Percentiles rank a stretch among this genome's conserved stretches.
Evolutionary conservation across 2,888 invertebrate species (phyloP).

Genomic region (Euzetes globulus): DNA sequence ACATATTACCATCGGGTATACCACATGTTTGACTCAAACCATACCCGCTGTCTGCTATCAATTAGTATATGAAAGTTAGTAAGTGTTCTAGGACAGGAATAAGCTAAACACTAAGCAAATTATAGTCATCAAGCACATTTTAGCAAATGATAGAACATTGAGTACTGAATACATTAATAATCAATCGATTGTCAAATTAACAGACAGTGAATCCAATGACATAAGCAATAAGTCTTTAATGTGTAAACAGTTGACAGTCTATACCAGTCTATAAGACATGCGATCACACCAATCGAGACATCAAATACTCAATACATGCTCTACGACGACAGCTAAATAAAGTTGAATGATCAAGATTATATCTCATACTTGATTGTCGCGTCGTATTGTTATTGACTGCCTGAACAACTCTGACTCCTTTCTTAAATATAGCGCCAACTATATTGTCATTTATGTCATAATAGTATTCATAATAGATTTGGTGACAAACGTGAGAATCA

Average conservation of each 20-base stretch:
- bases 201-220: background rate
- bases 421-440: conserved; percentile 69
- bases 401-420: conserved; percentile 98
- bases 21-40: conserved; percentile 31
- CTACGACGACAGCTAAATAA: conserved; percentile 3
- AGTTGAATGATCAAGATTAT: conserved; percentile 34
- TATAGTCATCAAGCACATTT: background rate
- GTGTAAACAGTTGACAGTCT: background rate
- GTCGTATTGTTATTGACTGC: conserved; percentile 74
- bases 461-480: background rate
- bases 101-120: background rate
- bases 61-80: conserved; percentile 46
- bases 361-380: conserved; percentile 71
- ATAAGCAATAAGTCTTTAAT: background rate
- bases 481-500: conserved; percentile 11
- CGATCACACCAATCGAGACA: background rate
- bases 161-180: background rate
- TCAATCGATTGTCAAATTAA: background rate
- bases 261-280: background rate
- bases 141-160: background rate
- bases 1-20: conserved; percentile 34
- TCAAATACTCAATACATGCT: conserved; percentile 2
- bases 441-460: conserved; percentile 1
- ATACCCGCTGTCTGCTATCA: conserved; percentile 69
- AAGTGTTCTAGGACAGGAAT: conserved; percentile 2